These are phyloP conservation scores for Drosophila pachea DNA, from an alignment of 1,140 invertebrate genomes.

Conservation along the genomic window DNA sequence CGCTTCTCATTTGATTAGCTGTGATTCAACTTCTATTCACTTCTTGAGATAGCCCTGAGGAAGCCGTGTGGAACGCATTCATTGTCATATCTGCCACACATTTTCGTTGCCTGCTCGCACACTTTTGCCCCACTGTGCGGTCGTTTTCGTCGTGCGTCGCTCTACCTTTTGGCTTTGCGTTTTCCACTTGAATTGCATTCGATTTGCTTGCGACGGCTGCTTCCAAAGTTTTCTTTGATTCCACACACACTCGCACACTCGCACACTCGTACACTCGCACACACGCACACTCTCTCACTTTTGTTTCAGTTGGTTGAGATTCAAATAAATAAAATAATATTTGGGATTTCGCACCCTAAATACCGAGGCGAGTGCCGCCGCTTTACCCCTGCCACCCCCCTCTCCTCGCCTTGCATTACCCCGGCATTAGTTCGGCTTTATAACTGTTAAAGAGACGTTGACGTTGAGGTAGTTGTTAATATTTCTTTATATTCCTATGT, in stretches of 20 bases:
- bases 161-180: conserved; percentile 55
- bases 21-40: neutral
- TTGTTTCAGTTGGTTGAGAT: conserved; percentile 68
- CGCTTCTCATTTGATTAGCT: neutral
- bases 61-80: conserved; percentile 18
- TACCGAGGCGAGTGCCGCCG: conserved; percentile 21
- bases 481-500: conserved; percentile 41
- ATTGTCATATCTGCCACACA: neutral
- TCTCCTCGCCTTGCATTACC: neutral
- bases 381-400: neutral
- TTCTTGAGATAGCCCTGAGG: neutral
- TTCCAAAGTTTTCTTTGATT: conserved; percentile 39
- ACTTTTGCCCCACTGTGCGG: conserved; percentile 39
- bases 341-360: conserved; percentile 76
- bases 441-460: conserved; percentile 64
- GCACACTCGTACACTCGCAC: conserved; percentile 12
- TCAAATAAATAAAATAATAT: conserved; percentile 79
- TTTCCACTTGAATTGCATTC: conserved; percentile 59
- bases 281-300: conserved; percentile 32
- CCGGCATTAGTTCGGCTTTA: conserved; percentile 68
- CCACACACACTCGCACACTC: conserved; percentile 19
- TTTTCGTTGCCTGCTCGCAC: neutral
- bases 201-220: conserved; percentile 45
- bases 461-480: conserved; percentile 64
- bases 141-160: conserved; percentile 13